Conservation (phyloP, 2,888 invertebrate genomes). For the Brachyptera risi region DNA sequence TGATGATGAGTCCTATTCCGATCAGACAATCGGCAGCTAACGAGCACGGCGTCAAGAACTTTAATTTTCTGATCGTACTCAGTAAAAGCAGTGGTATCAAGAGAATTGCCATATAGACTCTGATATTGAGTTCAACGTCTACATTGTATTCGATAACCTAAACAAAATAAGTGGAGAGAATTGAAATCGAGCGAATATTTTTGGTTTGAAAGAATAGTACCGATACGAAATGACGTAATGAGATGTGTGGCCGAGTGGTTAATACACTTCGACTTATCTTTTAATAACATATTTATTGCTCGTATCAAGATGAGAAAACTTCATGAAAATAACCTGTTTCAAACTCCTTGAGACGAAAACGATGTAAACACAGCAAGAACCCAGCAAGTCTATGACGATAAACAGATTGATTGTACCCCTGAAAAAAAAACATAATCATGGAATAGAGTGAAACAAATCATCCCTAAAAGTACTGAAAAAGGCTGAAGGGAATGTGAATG, state of each 20-base stretch:
- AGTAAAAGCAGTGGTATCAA: slow-evolving; percentile 67
- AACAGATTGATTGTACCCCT: slow-evolving; percentile 77
- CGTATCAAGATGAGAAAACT: too few species aligned
- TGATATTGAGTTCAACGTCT: slow-evolving; percentile 41
- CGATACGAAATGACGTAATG: too few species aligned
- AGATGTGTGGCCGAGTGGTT: too few species aligned
- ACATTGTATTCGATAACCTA: slow-evolving; percentile 60
- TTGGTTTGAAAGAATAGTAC: too few species aligned
- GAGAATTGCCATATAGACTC: slow-evolving; percentile 64
- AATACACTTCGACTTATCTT: too few species aligned
- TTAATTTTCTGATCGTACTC: slow-evolving; percentile 78
- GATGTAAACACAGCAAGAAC: slow-evolving; percentile 97
- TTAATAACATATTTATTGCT: too few species aligned
- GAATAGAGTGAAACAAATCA: too few species aligned
- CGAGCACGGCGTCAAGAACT: slow-evolving; percentile 87
- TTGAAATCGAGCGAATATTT: too few species aligned
- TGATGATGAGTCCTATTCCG: slow-evolving; percentile 79
- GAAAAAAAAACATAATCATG: slow-evolving; percentile 41
- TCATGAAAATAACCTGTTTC: slow-evolving; percentile 59
- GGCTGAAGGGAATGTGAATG: too few species aligned
- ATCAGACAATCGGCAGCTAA: slow-evolving; percentile 90
- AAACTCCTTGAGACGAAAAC: slow-evolving; percentile 88
- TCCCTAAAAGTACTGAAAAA: too few species aligned
- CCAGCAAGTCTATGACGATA: slow-evolving; percentile 85
- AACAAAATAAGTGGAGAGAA: not conserved